Percentiles rank a stretch among this genome's conserved stretches.
These are phyloP conservation scores for Heterodera carotae DNA, from an alignment of 1,140 invertebrate genomes.

Conservation along the genomic window DNA sequence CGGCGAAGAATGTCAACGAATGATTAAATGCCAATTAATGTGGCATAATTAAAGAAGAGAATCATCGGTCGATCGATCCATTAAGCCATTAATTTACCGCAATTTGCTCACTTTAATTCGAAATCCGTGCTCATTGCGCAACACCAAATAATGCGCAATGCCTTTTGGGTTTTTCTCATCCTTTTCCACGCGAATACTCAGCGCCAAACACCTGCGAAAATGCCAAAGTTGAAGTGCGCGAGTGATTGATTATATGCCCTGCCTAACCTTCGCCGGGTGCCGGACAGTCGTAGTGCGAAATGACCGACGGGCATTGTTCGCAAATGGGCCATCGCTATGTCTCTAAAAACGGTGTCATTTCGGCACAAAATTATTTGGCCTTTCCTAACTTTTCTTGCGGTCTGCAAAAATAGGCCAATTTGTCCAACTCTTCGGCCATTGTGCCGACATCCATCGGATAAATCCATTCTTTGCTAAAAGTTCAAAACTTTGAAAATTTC, in stretches of 20 bases:
- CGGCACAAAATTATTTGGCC: conserved; percentile 10
- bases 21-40: too few species aligned
- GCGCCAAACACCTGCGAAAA: conserved; percentile 24
- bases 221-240: too few species aligned
- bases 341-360: conserved; percentile 27
- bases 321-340: conserved; percentile 16
- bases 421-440: conserved; percentile 21
- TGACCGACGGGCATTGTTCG: conserved; percentile 20
- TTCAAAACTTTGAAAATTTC: not conserved
- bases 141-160: conserved; percentile 37
- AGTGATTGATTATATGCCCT: too few species aligned
- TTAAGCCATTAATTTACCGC: too few species aligned
- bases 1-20: too few species aligned
- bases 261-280: conserved; percentile 10
- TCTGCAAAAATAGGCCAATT: conserved; percentile 34
- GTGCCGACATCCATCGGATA: conserved; percentile 33
- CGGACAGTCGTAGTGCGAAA: conserved; percentile 33
- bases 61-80: too few species aligned
- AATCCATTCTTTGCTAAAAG: conserved; percentile 36
- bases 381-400: conserved; percentile 29
- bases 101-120: conserved; percentile 38
- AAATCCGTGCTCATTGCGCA: conserved; percentile 38
- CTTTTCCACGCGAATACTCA: conserved; percentile 24
- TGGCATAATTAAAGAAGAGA: too few species aligned
- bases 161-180: conserved; percentile 37